These are phyloP conservation scores for Petrolisthes cinctipes DNA, from an alignment of 2,888 invertebrate species.

Conservation along the genomic window DNA sequence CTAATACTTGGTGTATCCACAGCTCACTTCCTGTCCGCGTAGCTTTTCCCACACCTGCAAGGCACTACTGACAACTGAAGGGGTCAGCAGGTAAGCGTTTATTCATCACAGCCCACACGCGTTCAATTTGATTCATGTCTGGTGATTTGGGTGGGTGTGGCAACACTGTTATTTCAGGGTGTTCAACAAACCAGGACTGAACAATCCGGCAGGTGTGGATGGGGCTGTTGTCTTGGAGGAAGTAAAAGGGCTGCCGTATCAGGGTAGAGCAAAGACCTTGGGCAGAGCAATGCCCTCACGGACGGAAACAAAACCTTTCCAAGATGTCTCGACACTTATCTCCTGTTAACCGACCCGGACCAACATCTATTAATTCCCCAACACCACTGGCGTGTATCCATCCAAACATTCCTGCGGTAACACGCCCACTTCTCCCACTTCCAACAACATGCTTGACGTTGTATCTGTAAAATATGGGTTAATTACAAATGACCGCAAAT, in stretches of 20 bases:
- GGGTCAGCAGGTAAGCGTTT: too few species aligned
- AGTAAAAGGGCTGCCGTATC: background rate
- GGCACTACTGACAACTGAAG: too few species aligned
- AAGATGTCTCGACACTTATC: too few species aligned
- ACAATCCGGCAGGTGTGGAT: constrained; percentile 1
- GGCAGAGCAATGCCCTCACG: background rate
- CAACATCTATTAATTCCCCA: too few species aligned
- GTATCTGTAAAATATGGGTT: background rate
- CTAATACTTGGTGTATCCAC: background rate
- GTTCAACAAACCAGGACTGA: background rate
- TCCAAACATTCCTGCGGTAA: too few species aligned
- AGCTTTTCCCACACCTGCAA: too few species aligned
- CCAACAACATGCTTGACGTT: background rate
- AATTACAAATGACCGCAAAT: background rate
- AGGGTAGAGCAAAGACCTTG: too few species aligned
- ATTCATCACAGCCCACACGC: too few species aligned
- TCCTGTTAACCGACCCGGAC: too few species aligned
- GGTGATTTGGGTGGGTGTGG: constrained; percentile 1
- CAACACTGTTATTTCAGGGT: background rate
- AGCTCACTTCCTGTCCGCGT: background rate
- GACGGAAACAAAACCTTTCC: too few species aligned
- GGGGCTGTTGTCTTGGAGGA: background rate
- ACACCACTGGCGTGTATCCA: too few species aligned
- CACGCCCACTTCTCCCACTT: too few species aligned
- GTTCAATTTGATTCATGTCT: background rate